Evolutionary conservation across 2,797 vertebrate species (phyloP).

Genomic region (Siniperca obscura): DNA sequence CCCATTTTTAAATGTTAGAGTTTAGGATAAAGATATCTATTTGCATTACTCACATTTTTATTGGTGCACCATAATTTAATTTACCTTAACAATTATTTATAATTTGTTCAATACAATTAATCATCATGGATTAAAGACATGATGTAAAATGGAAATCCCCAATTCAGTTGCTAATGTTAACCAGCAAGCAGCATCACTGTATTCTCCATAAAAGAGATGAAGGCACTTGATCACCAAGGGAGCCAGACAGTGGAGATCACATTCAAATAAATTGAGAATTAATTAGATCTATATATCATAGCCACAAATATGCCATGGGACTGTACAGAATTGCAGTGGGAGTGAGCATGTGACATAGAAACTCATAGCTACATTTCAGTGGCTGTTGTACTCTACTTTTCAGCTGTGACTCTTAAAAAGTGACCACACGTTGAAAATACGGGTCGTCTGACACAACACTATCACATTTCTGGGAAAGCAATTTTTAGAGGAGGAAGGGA

Average conservation of each 20-base stretch:
- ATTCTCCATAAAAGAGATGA: slow-evolving; percentile 34
- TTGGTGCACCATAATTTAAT: slow-evolving; percentile 6
- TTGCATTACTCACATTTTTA: background rate
- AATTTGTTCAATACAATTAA: slow-evolving; percentile 29
- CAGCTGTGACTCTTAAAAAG: slow-evolving; percentile 15
- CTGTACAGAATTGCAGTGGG: background rate
- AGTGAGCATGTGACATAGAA: slow-evolving; percentile 14
- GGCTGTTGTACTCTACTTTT: slow-evolving; percentile 33
- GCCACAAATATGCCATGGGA: slow-evolving; percentile 25
- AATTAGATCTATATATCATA: slow-evolving; percentile 61
- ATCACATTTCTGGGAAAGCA: slow-evolving; percentile 9
- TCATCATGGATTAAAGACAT: slow-evolving; percentile 18
- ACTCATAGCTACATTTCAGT: slow-evolving; percentile 1
- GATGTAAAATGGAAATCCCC: slow-evolving; percentile 16
- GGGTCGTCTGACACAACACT: slow-evolving; percentile 5
- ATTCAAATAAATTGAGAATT: slow-evolving; percentile 65
- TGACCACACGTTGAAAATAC: slow-evolving; percentile 23
- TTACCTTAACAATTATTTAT: slow-evolving; percentile 1
- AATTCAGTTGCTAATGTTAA: slow-evolving; percentile 20
- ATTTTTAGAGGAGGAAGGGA: slow-evolving; percentile 12
- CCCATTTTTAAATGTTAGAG: background rate
- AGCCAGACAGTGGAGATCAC: slow-evolving; percentile 41
- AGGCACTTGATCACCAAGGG: slow-evolving; percentile 37
- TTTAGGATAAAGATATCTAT: background rate
- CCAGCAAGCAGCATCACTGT: slow-evolving; percentile 24